A percentile compares a stretch with the other conserved stretches of the same genome.
phyloP scores from a whole-genome alignment of 2,797 vertebrate genomes.

The Orestias chungarensis region DNA sequence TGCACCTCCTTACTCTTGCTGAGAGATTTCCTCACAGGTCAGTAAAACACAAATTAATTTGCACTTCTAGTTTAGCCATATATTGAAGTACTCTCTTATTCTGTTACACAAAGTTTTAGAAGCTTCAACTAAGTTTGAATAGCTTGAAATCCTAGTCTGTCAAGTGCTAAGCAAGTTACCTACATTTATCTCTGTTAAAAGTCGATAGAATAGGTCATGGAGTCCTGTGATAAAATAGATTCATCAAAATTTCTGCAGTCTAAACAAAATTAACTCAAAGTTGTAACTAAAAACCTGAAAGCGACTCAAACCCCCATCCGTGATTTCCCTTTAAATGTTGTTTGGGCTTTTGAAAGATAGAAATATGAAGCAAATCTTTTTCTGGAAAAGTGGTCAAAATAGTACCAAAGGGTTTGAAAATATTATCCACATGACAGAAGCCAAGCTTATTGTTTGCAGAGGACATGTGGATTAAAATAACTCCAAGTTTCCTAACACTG shows the following conservation, averaged over 20 bases:
- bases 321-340: too few species aligned
- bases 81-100: too few species aligned
- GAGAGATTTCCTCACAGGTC: slow-evolving; percentile 84
- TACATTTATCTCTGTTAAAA: not conserved
- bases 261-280: not conserved
- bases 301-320: too few species aligned
- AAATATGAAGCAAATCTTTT: too few species aligned
- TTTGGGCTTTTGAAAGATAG: too few species aligned
- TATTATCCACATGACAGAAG: too few species aligned
- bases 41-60: slow-evolving; percentile 8
- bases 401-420: too few species aligned
- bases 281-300: not conserved
- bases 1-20: slow-evolving; percentile 80
- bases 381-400: too few species aligned
- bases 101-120: not conserved
- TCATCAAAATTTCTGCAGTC: not conserved
- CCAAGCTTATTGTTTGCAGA: too few species aligned
- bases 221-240: not conserved
- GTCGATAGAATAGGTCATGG: not conserved
- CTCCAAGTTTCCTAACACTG: too few species aligned
- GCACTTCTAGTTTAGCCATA: not conserved
- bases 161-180: not conserved
- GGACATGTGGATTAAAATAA: too few species aligned
- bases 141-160: not conserved
- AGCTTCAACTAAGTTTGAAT: not conserved